Conservation (phyloP, 2,888 invertebrate species). For the Acleris laterana region DNA sequence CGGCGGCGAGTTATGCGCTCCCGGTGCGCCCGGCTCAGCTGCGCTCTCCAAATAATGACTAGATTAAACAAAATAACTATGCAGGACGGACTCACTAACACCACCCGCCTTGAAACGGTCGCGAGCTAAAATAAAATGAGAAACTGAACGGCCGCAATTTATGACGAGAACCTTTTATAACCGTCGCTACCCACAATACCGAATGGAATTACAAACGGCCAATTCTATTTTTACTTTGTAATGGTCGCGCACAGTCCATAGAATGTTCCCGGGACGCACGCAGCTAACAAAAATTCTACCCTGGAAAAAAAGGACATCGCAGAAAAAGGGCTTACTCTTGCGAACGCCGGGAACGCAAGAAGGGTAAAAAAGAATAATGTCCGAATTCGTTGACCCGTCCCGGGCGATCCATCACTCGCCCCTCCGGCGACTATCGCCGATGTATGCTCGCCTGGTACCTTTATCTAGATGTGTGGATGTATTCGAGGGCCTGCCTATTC, state of each 20-base stretch:
- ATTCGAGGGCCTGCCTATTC: slow-evolving; percentile 65
- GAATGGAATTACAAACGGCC: slow-evolving; percentile 74
- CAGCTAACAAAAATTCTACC: slow-evolving; percentile 73
- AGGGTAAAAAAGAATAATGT: slow-evolving; percentile 86
- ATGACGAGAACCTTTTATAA: slow-evolving; percentile 52
- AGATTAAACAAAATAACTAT: slow-evolving; percentile 38
- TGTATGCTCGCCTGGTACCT: slow-evolving; percentile 61
- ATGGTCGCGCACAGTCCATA: slow-evolving; percentile 80
- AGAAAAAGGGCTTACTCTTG: slow-evolving; percentile 83
- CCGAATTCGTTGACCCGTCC: slow-evolving; percentile 86
- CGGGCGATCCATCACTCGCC: slow-evolving; percentile 83
- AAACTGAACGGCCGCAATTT: slow-evolving; percentile 45
- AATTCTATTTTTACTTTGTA: slow-evolving; percentile 83
- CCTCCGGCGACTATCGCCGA: slow-evolving; percentile 75
- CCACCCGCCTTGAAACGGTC: slow-evolving; percentile 20
- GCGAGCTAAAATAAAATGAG: slow-evolving; percentile 38
- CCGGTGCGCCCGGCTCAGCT: slow-evolving; percentile 52
- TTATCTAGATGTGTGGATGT: slow-evolving; percentile 78
- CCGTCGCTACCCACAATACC: slow-evolving; percentile 62
- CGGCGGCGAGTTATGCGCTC: slow-evolving; percentile 59
- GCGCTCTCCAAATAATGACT: slow-evolving; percentile 45
- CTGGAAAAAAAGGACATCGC: slow-evolving; percentile 79
- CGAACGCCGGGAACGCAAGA: slow-evolving; percentile 79
- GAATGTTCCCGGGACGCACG: slow-evolving; percentile 67
- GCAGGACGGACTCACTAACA: neutral